Evolutionary conservation across 2,113 vertebrate species (phyloP).

Genomic region (Ovibos moschatus): DNA sequence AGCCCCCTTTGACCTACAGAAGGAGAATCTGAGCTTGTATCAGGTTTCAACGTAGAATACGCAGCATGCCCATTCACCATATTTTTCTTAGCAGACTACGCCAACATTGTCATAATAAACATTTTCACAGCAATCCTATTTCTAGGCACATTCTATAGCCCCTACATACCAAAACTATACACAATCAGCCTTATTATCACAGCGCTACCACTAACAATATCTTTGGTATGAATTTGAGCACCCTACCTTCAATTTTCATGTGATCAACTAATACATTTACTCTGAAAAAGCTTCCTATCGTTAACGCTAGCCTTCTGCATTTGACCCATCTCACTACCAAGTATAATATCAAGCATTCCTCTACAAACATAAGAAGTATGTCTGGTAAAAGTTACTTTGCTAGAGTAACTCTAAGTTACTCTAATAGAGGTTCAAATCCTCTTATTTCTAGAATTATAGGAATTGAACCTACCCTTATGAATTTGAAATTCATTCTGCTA

Average conservation of each 20-base stretch:
- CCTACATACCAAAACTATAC: not conserved
- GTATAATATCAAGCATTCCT: not conserved
- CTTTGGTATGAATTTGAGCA: not conserved
- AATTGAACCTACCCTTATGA: not conserved
- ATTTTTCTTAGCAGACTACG: not conserved
- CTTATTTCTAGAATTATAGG: not conserved
- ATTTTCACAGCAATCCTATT: not conserved
- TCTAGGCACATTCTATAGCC: not conserved
- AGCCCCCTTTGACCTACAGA: not conserved
- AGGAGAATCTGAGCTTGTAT: not conserved
- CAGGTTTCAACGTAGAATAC: not conserved
- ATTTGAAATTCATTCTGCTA: not conserved
- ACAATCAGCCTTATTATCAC: not conserved
- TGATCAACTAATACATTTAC: not conserved
- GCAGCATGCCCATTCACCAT: not conserved
- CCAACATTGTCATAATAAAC: not conserved
- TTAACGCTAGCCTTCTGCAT: not conserved
- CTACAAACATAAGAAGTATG: not conserved
- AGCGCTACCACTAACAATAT: not conserved
- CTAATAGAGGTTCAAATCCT: not conserved
- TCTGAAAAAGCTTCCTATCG: not conserved
- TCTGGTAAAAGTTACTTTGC: not conserved
- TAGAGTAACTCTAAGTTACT: not conserved
- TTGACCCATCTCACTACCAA: not conserved
- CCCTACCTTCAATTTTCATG: not conserved